These are phyloP conservation scores for Setophaga coronata DNA, from an alignment of 2,113 vertebrate species.

Conservation along the genomic window DNA sequence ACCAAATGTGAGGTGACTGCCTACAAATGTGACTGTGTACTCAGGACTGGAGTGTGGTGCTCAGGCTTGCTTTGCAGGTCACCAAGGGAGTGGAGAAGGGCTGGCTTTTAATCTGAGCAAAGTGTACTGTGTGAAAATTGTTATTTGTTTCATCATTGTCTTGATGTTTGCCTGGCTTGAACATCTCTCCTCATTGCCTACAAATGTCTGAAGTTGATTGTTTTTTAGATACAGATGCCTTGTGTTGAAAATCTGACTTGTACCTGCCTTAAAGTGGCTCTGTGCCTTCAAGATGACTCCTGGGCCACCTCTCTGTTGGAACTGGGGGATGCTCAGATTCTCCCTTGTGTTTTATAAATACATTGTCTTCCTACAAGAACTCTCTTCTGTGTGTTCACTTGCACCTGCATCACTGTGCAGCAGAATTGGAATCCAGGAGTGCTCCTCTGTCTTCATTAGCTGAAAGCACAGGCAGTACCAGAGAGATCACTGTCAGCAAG, in stretches of 20 bases:
- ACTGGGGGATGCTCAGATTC: not conserved
- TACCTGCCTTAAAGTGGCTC: slow-evolving; percentile 49
- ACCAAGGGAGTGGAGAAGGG: not conserved
- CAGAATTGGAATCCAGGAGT: not conserved
- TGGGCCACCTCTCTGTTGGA: not conserved
- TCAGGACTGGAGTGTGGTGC: not conserved
- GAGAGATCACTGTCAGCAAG: not conserved
- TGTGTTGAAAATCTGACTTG: slow-evolving; percentile 28
- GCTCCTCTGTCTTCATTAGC: not conserved
- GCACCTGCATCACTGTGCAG: not conserved
- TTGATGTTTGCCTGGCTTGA: not conserved
- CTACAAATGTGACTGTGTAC: not conserved
- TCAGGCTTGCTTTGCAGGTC: not conserved
- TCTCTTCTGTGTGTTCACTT: not conserved
- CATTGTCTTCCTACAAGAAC: slow-evolving; percentile 22
- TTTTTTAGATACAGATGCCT: not conserved
- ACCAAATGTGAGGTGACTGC: rapidly evolving
- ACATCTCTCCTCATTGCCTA: not conserved
- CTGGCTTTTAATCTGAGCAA: not conserved
- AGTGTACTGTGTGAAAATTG: not conserved
- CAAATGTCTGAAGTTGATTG: not conserved
- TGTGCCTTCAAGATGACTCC: slow-evolving; percentile 31
- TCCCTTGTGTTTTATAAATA: slow-evolving; percentile 36
- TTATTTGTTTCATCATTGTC: not conserved
- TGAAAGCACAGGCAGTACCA: not conserved